Percentiles rank a stretch among this genome's conserved stretches.
Conservation (phyloP, 2,888 invertebrate genomes). For the Drosophila cognata region DNA sequence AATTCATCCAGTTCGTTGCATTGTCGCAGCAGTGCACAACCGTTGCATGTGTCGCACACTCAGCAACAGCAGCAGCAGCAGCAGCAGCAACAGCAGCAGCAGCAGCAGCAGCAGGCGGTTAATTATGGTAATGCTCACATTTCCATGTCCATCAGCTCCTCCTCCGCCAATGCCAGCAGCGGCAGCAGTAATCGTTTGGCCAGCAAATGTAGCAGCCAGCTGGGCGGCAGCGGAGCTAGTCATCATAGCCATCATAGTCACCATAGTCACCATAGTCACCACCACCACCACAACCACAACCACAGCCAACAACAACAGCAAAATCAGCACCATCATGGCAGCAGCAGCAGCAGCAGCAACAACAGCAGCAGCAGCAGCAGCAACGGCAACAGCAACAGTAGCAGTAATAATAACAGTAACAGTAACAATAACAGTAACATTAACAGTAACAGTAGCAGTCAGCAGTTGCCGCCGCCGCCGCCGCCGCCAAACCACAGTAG, state of each 20-base stretch:
- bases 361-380: slow-evolving; percentile 22
- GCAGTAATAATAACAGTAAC: slow-evolving; percentile 18
- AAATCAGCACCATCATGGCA: slow-evolving; percentile 39
- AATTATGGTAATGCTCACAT: slow-evolving; percentile 74
- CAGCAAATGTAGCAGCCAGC: slow-evolving; percentile 53
- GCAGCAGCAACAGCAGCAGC: slow-evolving; percentile 86
- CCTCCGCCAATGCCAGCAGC: slow-evolving; percentile 55
- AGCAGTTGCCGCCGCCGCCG: slow-evolving; percentile 48
- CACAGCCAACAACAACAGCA: slow-evolving; percentile 41
- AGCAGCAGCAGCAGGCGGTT: slow-evolving; percentile 74
- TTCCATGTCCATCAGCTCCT: slow-evolving; percentile 58
- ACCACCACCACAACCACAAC: slow-evolving; percentile 58
- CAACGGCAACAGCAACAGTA: slow-evolving; percentile 13
- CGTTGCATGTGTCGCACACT: slow-evolving; percentile 58
- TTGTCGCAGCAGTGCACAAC: slow-evolving; percentile 72
- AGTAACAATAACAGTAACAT: slow-evolving; percentile 55
- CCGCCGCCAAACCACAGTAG: slow-evolving; percentile 39
- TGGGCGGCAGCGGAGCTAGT: slow-evolving; percentile 57
- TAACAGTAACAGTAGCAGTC: slow-evolving; percentile 58
- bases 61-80: slow-evolving; percentile 85
- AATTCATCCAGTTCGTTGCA: slow-evolving; percentile 50
- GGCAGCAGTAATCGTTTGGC: slow-evolving; percentile 38
- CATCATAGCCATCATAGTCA: slow-evolving; percentile 70
- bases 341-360: slow-evolving; percentile 20
- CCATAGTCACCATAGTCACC: slow-evolving; percentile 55